These are phyloP conservation scores for Pseudorhiza aurosa DNA, from an alignment of 30 jellyfish, hydroid and myxozoan genomes.

Conservation along the genomic window DNA sequence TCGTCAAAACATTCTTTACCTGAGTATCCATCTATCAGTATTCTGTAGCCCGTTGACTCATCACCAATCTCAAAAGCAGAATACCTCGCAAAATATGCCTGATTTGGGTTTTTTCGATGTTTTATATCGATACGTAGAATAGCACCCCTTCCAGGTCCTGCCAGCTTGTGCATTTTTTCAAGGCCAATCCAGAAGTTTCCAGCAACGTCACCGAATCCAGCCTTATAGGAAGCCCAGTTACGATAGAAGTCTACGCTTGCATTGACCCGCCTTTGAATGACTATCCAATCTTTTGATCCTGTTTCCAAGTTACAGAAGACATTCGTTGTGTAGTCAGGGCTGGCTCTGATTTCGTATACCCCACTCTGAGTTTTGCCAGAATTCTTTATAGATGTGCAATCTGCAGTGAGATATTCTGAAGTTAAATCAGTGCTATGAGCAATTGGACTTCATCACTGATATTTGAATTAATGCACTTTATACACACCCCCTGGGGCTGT, in stretches of 20 bases:
- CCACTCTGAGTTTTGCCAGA: conserved; percentile 57
- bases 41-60: conserved; percentile 37
- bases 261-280: conserved; percentile 31
- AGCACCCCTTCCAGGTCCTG: conserved; percentile 49
- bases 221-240: conserved; percentile 45
- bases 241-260: conserved; percentile 43
- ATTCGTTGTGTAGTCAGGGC: neutral
- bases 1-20: conserved; percentile 8
- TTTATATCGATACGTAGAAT: conserved; percentile 39
- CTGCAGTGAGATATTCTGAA: neutral
- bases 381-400: conserved; percentile 35
- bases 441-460: too few relatives aligned
- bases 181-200: conserved; percentile 60
- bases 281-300: conserved; percentile 46
- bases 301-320: conserved; percentile 47
- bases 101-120: conserved; percentile 26
- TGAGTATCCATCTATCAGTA: conserved; percentile 32
- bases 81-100: conserved; percentile 32
- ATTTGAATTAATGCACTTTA: too few relatives aligned
- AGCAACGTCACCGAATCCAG: conserved; percentile 26
- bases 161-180: conserved; percentile 29
- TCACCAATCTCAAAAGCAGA: conserved; percentile 44
- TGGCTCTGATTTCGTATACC: conserved; percentile 26
- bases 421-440: too few relatives aligned
- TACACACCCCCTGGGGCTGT: too few relatives aligned